Evolutionary conservation across 2,888 invertebrate species (phyloP).

Genomic region (Drosophila nigritarsus): DNA sequence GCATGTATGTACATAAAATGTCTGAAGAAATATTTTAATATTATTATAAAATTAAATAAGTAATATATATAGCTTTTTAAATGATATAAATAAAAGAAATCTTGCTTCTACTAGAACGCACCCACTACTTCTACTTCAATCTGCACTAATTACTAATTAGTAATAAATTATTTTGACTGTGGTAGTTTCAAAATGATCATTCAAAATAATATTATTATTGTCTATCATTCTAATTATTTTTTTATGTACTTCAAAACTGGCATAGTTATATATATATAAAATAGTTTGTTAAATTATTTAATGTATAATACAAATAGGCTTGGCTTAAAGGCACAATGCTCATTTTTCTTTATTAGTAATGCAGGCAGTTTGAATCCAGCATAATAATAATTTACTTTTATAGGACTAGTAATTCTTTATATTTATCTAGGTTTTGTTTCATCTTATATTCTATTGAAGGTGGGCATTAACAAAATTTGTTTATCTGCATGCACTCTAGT

Average conservation of each 20-base stretch:
- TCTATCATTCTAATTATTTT: neutral
- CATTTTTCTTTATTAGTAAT: neutral
- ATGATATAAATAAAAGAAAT: neutral
- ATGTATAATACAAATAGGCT: neutral
- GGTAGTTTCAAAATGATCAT: neutral
- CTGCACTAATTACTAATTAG: neutral
- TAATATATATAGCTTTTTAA: neutral
- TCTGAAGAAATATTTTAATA: neutral
- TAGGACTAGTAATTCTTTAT: neutral
- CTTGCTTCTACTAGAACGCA: neutral
- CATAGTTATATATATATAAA: neutral
- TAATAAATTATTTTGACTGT: neutral
- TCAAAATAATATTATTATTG: neutral
- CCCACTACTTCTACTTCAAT: neutral
- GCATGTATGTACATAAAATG: no score
- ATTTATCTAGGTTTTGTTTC: neutral
- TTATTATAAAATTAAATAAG: neutral
- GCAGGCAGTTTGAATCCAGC: neutral
- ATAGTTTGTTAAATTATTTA: neutral
- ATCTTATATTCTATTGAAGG: constrained; percentile 11
- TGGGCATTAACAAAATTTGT: constrained; percentile 16
- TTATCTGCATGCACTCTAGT: constrained; percentile 26
- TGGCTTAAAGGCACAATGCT: neutral
- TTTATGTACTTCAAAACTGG: neutral
- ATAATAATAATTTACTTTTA: constrained; percentile 1